Base-by-base conservation (phyloP, 2,113 vertebrate genomes). In the Leptosomus discolor region DNA sequence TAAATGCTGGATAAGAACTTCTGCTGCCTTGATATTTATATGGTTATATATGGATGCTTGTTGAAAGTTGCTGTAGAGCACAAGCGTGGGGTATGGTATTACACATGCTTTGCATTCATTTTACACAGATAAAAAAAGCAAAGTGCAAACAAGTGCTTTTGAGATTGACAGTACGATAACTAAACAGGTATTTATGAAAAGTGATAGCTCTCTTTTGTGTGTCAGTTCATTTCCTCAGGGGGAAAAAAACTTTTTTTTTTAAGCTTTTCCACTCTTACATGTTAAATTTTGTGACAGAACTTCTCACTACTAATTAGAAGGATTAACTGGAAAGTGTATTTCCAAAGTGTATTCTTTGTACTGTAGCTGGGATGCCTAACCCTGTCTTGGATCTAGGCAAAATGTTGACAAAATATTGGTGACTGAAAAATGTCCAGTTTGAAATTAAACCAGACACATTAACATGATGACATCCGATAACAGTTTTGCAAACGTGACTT, bases 1-100 rank as follows among this genome's bases (percentile, higher is more conserved):
- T 79, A 94, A 82, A 85, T 73, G 54, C 50, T 90, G 50, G 63
- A 85, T 91, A 85, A 45, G 32, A 82, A 68, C 61, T 94, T 79
- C 65, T 92, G 29, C 48, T 90, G 53, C 53, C 65, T 76, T 78
- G 48, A 78, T 91, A 91, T 86, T 64, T 57, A 19, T 51, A n/a
- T 21, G 41, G 36, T 79, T 76, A 78, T 63, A 34, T 53, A 67
- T n/a, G 18, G 80, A 67, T 75, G 22, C 7, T 14, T 76, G 57
- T 65, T 2, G 1, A 61, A 93, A 94, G 81, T 34, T 85, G 61
- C 36, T 87, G 81, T 82, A 61, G 45, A 57, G 45, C 2, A 2
- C 61, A 69, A 65, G 58, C 10, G 2, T 27, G 26, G 19, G 9
- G 11, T 76, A 65, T 50, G 65, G 23, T 46, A 36, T 92, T 85